These are phyloP conservation scores for Phocoena sinus DNA, from an alignment of 2,113 vertebrate species.

Conservation along the genomic window DNA sequence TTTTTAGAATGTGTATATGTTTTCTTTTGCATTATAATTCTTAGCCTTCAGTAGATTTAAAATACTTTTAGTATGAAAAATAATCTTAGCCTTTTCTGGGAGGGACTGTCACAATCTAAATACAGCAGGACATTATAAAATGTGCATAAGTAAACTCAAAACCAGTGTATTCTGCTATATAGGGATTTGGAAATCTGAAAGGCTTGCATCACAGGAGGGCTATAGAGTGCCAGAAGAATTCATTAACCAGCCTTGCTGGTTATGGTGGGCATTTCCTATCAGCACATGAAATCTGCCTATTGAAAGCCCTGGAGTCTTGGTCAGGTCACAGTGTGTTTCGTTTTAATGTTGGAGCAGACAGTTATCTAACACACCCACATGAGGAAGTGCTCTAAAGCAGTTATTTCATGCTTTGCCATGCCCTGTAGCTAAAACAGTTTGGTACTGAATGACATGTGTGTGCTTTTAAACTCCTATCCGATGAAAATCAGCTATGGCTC, in stretches of 20 bases:
- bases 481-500: constrained; percentile 61
- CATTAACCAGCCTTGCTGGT: background rate
- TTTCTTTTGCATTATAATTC: constrained; percentile 49
- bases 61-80: constrained; percentile 60
- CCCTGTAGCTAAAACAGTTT: constrained; percentile 83
- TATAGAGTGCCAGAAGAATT: background rate
- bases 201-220: constrained; percentile 32
- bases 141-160: constrained; percentile 75
- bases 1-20: constrained; percentile 46
- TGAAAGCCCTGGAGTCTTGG: constrained; percentile 22
- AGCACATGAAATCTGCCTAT: constrained; percentile 62
- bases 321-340: constrained; percentile 72
- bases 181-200: constrained; percentile 63
- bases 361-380: constrained; percentile 85
- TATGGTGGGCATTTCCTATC: constrained; percentile 44
- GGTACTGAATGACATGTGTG: constrained; percentile 72
- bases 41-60: constrained; percentile 48
- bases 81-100: constrained; percentile 34
- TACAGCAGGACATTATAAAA: constrained; percentile 66
- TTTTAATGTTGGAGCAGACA: constrained; percentile 81
- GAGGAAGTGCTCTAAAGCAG: constrained; percentile 82
- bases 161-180: constrained; percentile 57
- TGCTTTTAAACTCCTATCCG: constrained; percentile 72
- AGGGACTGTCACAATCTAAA: constrained; percentile 61
- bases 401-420: constrained; percentile 85